A percentile compares a stretch with the other conserved stretches of the same genome.
Conservation (phyloP, 2,888 invertebrate genomes). For the Lepas anatifera region DNA sequence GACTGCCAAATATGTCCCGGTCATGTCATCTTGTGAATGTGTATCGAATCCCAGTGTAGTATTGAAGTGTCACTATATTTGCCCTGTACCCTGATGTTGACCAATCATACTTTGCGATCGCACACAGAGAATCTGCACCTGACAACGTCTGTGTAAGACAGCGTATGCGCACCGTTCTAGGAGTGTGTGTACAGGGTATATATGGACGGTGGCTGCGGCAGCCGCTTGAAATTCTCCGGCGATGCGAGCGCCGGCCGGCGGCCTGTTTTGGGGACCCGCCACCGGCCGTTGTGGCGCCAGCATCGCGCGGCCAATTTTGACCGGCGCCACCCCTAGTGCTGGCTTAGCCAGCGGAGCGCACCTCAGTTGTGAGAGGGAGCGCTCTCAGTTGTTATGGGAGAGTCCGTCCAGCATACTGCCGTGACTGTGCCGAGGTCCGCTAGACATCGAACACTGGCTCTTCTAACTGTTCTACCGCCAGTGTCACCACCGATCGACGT, state of each 20-base stretch:
- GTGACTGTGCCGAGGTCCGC: background rate
- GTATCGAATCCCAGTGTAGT: too few relatives aligned
- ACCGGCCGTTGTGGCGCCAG: background rate
- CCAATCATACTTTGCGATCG: background rate
- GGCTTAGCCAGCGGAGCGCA: background rate
- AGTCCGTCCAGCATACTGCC: background rate
- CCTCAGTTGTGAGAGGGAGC: background rate
- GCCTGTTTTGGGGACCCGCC: background rate
- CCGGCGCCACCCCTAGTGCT: background rate
- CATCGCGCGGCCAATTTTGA: background rate
- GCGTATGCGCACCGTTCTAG: background rate
- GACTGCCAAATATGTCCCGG: slow-evolving; percentile 3
- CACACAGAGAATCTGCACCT: background rate
- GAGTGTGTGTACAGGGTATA: background rate
- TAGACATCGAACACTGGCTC: background rate
- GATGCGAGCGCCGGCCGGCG: background rate
- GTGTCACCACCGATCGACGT: background rate
- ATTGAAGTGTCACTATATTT: background rate
- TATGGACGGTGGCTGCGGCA: background rate
- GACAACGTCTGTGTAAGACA: background rate
- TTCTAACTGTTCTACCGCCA: slow-evolving; percentile 1
- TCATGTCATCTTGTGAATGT: background rate
- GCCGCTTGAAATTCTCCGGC: slow-evolving; percentile 3
- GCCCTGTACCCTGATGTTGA: slow-evolving; percentile 6
- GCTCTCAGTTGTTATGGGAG: background rate